Evolutionary conservation across 2,113 vertebrate species (phyloP), one percentile per base, ranked within the genome.

Genomic region (Pseudorectes ferrugineus): DNA sequence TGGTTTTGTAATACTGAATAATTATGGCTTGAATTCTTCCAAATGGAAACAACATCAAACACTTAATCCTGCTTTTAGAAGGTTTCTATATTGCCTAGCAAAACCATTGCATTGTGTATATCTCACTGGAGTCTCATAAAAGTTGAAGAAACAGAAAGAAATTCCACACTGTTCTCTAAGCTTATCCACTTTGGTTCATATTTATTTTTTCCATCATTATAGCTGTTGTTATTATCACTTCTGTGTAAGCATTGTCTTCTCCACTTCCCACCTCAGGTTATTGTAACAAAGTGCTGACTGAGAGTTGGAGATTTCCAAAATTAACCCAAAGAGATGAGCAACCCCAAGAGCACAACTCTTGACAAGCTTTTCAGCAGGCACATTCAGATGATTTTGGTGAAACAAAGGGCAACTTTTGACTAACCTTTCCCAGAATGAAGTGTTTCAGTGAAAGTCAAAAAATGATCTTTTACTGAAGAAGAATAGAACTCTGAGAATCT

Each of bases 1-100:
- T 96, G 91, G 38, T 86, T 94, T 96, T 88, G 42, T 71, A 92
- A 88, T 86, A 92, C 24, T 67, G 55, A 58, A 83, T 62, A 86
- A 62, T 74, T 92, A 66, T 21, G 31, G 7, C 20, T 81, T 84
- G 35, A 84, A 77, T 91, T 93, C 59, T 74, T 90, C 55, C 55
- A 74, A 94, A 88, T 81, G 83, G 72, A 92, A 94, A 91, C 28
- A 94, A 74, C n/a, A 81, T 74, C 51, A 91, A 73, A 67, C 40
- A 71, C 55, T 58, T 80, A 58, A 51, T 80, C 31, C 43, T 89
- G 48, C 35, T 71, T 89, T 84, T 74, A 80, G 46, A 77, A 71
- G 25, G 13, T 35, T 83, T 76, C 51, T 88, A 28, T 80, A 57
- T 5, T 38, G 48, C 29, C 25, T 81, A 77, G 40, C 13, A 81